Conservation (phyloP, 2,888 invertebrate genomes). For the Cephus runcator region DNA sequence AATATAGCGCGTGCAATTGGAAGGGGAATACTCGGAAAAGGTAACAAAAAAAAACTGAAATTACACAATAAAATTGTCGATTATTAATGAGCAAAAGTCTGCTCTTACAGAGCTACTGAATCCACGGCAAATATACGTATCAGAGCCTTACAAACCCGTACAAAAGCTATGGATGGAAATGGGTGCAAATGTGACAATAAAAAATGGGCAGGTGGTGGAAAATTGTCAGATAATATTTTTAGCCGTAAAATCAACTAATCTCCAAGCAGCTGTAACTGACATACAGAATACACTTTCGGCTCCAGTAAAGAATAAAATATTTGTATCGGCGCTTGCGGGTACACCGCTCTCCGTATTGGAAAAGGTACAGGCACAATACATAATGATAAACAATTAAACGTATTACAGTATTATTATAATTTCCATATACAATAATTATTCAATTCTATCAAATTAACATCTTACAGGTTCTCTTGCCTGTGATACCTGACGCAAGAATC, state of each 20-base stretch:
- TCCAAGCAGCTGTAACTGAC: slow-evolving; percentile 69
- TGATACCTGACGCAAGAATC: slow-evolving; percentile 13
- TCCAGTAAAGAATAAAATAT: slow-evolving; percentile 68
- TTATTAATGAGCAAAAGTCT: background rate
- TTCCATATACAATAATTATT: background rate
- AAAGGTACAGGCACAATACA: slow-evolving; percentile 64
- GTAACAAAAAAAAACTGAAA: background rate
- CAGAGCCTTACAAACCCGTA: slow-evolving; percentile 75
- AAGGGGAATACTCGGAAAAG: slow-evolving; percentile 10
- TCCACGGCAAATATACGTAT: slow-evolving; percentile 73
- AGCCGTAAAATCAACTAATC: slow-evolving; percentile 84
- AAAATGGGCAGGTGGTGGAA: slow-evolving; percentile 73
- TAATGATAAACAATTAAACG: background rate
- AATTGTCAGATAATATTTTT: slow-evolving; percentile 80
- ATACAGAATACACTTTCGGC: slow-evolving; percentile 54
- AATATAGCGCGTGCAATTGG: slow-evolving; percentile 15
- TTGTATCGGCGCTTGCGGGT: slow-evolving; percentile 86
- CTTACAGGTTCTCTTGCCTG: slow-evolving; percentile 4
- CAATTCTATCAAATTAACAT: background rate
- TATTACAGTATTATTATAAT: background rate
- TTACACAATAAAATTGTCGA: background rate
- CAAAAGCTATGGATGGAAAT: slow-evolving; percentile 72
- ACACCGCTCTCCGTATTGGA: slow-evolving; percentile 72
- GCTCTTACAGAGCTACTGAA: slow-evolving; percentile 69
- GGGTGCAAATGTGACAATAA: slow-evolving; percentile 70